Percentiles rank a stretch among this genome's conserved stretches.
These are phyloP conservation scores for Trissoscelio sp. DNA, from an alignment of 2,888 invertebrate genomes.

Conservation along the genomic window DNA sequence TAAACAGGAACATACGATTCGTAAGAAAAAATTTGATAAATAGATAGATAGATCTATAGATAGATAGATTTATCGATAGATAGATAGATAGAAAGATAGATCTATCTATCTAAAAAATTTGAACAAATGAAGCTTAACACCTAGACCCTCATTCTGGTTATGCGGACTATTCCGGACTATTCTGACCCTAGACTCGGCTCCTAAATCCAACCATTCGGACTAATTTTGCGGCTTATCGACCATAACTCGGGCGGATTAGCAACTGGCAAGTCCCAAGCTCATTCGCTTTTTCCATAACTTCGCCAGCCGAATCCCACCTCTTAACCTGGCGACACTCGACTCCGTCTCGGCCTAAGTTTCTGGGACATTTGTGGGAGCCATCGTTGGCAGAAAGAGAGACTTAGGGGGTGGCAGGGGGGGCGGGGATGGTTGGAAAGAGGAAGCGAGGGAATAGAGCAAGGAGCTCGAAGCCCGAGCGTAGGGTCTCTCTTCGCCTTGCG, in stretches of 20 bases:
- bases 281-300: constrained; percentile 65
- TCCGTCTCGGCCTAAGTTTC: constrained; percentile 74
- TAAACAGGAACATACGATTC: too few relatives aligned
- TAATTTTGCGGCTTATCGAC: constrained; percentile 74
- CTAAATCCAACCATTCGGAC: constrained; percentile 75
- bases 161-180: constrained; percentile 9
- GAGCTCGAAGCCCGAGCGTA: constrained; percentile 67
- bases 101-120: too few relatives aligned
- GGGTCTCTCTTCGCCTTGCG: constrained; percentile 73
- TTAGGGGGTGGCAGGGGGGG: constrained; percentile 17
- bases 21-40: too few relatives aligned
- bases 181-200: constrained; percentile 30
- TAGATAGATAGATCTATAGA: too few relatives aligned
- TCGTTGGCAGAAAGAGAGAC: constrained; percentile 63
- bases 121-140: neutral
- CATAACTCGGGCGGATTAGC: constrained; percentile 70
- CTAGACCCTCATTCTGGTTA: constrained; percentile 1
- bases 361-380: constrained; percentile 76
- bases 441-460: constrained; percentile 68
- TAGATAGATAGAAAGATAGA: too few relatives aligned
- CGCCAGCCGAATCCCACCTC: constrained; percentile 69
- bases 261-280: constrained; percentile 24
- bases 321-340: constrained; percentile 75
- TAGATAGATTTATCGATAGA: too few relatives aligned
- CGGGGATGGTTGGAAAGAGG: constrained; percentile 49